Conservation (phyloP, 1,140 invertebrate genomes). For the Platyscapa corneri region DNA sequence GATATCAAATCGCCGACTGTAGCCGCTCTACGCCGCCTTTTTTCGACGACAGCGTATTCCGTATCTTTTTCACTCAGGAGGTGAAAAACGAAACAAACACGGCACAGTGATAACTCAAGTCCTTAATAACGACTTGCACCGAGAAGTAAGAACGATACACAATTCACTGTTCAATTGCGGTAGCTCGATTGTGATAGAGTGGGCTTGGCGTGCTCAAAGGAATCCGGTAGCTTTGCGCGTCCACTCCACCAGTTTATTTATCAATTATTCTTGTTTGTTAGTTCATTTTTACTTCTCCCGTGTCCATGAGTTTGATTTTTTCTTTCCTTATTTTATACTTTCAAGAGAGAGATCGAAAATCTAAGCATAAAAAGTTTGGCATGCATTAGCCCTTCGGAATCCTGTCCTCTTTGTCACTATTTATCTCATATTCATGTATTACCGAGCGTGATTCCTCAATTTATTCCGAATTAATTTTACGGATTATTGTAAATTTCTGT, state of each 20-base stretch:
- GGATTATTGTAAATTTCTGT: not conserved
- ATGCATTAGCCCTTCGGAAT: not conserved
- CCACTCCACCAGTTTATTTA: constrained; percentile 47
- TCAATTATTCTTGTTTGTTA: constrained; percentile 8
- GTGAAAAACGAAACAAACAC: not conserved
- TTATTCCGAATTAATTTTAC: not conserved
- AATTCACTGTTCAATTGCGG: constrained; percentile 35
- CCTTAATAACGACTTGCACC: not conserved
- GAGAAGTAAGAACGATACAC: not conserved
- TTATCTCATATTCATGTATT: not conserved
- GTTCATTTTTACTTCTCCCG: constrained; percentile 6
- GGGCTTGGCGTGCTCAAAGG: constrained; percentile 8
- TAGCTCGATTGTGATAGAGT: constrained; percentile 53
- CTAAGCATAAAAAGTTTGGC: not conserved
- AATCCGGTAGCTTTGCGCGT: constrained; percentile 14
- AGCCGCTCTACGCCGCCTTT: no score
- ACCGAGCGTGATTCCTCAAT: not conserved
- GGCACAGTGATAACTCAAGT: not conserved
- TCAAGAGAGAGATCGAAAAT: not conserved
- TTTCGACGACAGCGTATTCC: no score
- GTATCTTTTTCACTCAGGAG: not conserved
- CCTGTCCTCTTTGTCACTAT: not conserved
- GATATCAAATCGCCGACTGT: not conserved
- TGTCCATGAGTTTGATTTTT: constrained; percentile 26
- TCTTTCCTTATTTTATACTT: constrained; percentile 1